Evolutionary conservation across 2,888 invertebrate species (phyloP).

Genomic region (Lymantria dispar): DNA sequence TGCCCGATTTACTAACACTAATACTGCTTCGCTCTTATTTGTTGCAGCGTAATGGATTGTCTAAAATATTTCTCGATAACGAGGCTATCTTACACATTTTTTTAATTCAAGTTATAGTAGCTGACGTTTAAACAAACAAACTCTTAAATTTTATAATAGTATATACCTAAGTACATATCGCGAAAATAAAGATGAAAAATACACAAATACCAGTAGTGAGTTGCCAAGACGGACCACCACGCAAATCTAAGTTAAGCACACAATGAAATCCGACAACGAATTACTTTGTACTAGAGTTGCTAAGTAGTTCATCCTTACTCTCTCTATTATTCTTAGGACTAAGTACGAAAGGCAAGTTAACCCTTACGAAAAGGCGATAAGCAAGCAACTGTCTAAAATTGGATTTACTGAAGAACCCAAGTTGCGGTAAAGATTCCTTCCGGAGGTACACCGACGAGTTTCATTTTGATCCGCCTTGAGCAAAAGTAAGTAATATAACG

Average conservation of each 20-base stretch:
- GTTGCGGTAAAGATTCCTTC: slow-evolving; percentile 4
- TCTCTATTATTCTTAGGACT: slow-evolving; percentile 13
- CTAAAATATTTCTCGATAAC: too few relatives aligned
- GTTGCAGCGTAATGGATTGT: too few relatives aligned
- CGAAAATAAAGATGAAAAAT: background rate
- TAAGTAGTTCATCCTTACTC: too few relatives aligned
- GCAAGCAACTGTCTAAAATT: slow-evolving; percentile 22
- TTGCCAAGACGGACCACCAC: background rate
- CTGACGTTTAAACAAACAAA: too few relatives aligned
- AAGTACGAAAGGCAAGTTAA: slow-evolving; percentile 22
- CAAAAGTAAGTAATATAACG: background rate
- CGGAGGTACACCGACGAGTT: background rate
- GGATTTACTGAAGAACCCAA: slow-evolving; percentile 21
- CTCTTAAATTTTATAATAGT: too few relatives aligned
- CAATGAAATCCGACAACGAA: too few relatives aligned
- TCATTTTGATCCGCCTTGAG: background rate
- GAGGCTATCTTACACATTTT: too few relatives aligned
- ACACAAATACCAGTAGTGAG: background rate
- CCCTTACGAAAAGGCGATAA: slow-evolving; percentile 11
- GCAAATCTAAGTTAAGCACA: background rate
- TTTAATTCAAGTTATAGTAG: too few relatives aligned
- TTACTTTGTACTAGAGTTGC: too few relatives aligned
- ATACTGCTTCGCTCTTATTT: too few relatives aligned
- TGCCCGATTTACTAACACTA: too few relatives aligned
- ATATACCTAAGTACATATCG: too few relatives aligned